A percentile compares a stretch with the other conserved stretches of the same genome.
These are phyloP conservation scores for Hyperoodon ampullatus DNA, from an alignment of 2,113 vertebrate species.

Conservation along the genomic window DNA sequence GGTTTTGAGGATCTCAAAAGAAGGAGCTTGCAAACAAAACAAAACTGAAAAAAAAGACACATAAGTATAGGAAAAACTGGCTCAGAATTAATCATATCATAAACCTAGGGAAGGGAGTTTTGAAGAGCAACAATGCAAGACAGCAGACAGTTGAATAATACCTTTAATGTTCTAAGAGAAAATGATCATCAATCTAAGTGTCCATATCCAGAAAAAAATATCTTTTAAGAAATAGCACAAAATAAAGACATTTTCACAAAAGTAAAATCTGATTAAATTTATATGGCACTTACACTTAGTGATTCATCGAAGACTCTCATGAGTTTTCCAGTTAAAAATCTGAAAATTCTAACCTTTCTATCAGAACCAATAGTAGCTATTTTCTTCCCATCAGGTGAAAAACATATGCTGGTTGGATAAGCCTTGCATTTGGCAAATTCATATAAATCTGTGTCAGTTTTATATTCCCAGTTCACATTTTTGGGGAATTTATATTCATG, in stretches of 20 bases:
- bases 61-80: neutral
- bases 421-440: conserved; percentile 98
- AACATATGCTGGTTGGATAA: conserved; percentile 93
- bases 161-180: conserved; percentile 20
- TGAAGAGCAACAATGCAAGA: conserved; percentile 22
- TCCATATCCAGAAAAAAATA: neutral
- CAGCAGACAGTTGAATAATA: neutral
- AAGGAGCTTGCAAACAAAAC: neutral
- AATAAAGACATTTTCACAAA: neutral
- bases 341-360: conserved; percentile 97
- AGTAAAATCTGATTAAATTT: conserved; percentile 46
- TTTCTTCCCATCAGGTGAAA: conserved; percentile 95
- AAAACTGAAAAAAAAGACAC: conserved; percentile 3
- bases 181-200: neutral
- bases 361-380: conserved; percentile 97
- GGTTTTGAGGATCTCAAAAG: conserved; percentile 9
- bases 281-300: conserved; percentile 90
- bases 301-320: conserved; percentile 98
- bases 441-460: conserved; percentile 98
- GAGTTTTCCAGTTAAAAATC: conserved; percentile 96
- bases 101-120: neutral
- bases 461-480: conserved; percentile 95
- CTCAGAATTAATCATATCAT: neutral
- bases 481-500: conserved; percentile 95
- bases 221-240: conserved; percentile 44